Base-by-base conservation (phyloP, 1,140 invertebrate genomes). In the Rhysida immarginata region DNA sequence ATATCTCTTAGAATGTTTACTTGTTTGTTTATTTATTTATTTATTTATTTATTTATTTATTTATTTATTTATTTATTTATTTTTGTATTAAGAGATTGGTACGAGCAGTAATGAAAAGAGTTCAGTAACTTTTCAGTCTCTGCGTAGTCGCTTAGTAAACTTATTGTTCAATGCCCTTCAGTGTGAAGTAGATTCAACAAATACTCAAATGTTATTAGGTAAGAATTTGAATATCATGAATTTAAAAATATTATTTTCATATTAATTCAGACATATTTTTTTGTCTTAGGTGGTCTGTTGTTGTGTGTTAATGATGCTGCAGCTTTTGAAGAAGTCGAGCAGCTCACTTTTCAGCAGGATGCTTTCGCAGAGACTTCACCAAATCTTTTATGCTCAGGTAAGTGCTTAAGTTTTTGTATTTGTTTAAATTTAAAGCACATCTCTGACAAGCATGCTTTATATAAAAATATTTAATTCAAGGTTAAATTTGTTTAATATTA, bases 141-240 rank as follows among this genome's bases (percentile, higher is more conserved):
- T 94, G 2, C 87, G 90, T 66, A 78, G 84, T 1, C 76, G 83
- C 48, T 74, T 94, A 1, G 84, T 88, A 71, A 88, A 92, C 68
- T 75, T 92, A 14, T 71, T 95, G 16, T 84, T 91, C 63, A 86
- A 84, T 68, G 85, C 87, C 2, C 70, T 95, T 20, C 81, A 87
- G 74, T 82, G 85, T 26, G 90, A 94, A 72, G 79, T 79, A 1
- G 89, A 94, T 74, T 78, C 87, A 1, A 77, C 80, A 55, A 95
- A 95, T 68, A 87, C 87, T 2, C 90, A 95, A 63, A 88, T 94
- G 82, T 71, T 93, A 21, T 71, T 94, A 41, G 87, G 82, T 84
- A 69, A 68, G 62, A 64, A 25, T 20, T 53, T n/a, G n/a, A 35
- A 24, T 54, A 59, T 59, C 43, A 56, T 55, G 44, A 51, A 55